Evolutionary conservation across 1,140 invertebrate species (phyloP), one percentile per base, ranked within the genome.

Genomic region (Drosophila kepulauana): DNA sequence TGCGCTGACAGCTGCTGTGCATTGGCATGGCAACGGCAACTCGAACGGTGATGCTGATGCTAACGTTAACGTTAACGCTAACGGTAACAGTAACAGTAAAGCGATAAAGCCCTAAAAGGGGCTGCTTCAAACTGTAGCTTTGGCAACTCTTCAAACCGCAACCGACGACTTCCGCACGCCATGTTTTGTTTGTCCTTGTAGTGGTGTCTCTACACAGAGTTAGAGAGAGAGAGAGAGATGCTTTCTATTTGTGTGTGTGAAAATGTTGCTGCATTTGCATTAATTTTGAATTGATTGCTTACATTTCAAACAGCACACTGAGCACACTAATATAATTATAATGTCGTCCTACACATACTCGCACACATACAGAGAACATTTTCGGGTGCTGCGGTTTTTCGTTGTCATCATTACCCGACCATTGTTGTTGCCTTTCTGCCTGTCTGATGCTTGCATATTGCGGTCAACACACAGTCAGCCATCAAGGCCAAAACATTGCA

Each of bases 251-350:
- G 35, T 25, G 48, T 38, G 45, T 75, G 43, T 61, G 49, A 69
- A 81, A 89, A 81, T 82, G 81, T 89, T 89, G 84, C 84, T 85
- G 84, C 81, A 89, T 84, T 84, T 88, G 84, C 84, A 88, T 88
- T 88, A 89, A 88, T 89, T 88, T 88, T 89, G 85, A 88, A 88
- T 88, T 88, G 84, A 88, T 88, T 88, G 84, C 84, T 88, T 84
- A 84, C 84, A 82, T 88, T 89, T 87, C 81, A 73, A 85, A 73
- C 71, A 52, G 71, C 58, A 49, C 72, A 78, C 66, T 78, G 77
- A 38, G 28, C 69, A 72, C 70, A 78, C 84, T 87, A 88, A 87
- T 88, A 87, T 87, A 87, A 87, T 87, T 87, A 88, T 87, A 87
- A 87, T 88, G 82, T 88, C 80, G 56, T 67, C 69, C 25, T 11